Conservation (phyloP, 2,113 vertebrate species). For the Atherinomorus stipes region DNA sequence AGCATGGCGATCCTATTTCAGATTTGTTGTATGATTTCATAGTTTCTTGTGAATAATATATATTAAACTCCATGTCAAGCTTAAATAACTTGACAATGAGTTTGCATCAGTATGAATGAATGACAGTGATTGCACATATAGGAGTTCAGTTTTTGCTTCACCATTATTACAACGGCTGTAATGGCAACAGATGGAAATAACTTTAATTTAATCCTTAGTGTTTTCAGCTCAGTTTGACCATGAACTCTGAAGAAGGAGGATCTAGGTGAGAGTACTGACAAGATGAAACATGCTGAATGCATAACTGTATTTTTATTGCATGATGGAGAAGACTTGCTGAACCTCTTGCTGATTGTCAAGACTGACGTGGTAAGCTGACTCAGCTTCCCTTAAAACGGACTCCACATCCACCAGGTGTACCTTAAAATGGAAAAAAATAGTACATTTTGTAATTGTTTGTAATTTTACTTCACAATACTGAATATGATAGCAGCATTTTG, state of each 20-base stretch:
- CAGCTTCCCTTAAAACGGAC: constrained; percentile 60
- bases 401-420: constrained; percentile 83
- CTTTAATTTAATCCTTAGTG: neutral
- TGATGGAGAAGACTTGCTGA: constrained; percentile 5
- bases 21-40: neutral
- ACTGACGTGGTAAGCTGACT: constrained; percentile 24
- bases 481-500: neutral
- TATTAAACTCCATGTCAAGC: neutral
- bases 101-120: too few relatives aligned
- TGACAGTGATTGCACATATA: too few relatives aligned
- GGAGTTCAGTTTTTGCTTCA: neutral
- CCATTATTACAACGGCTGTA: too few relatives aligned
- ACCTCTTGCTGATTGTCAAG: constrained; percentile 21
- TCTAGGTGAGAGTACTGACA: neutral
- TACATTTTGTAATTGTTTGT: neutral
- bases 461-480: constrained; percentile 8
- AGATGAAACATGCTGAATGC: neutral
- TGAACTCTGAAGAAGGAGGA: neutral
- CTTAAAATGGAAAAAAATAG: constrained; percentile 73
- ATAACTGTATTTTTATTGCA: neutral
- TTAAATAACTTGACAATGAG: too few relatives aligned
- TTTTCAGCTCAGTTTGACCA: neutral
- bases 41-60: neutral
- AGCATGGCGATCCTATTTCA: neutral
- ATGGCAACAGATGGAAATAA: too few relatives aligned